Evolutionary conservation across 2,113 vertebrate species (phyloP), one percentile per base, ranked within the genome.

Genomic region (Nicator chloris): DNA sequence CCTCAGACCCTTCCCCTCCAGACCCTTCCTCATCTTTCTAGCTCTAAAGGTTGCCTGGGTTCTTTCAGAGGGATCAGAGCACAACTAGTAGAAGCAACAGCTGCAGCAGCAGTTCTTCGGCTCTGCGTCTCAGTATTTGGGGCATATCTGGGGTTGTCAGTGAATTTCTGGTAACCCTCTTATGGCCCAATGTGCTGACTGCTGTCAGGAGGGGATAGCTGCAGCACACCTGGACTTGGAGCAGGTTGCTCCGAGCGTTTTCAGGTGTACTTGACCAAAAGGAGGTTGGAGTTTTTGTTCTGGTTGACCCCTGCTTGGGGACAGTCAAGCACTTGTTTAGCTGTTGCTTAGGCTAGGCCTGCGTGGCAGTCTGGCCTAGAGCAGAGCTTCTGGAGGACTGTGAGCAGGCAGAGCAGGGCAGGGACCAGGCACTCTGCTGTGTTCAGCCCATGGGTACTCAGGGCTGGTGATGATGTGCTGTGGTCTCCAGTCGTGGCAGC

Each of bases 341-440:
- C 59, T 56, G 1, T 49, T 83, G 27, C 51, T 76, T 59, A 39
- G 53, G 64, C 8, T 26, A 54, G 86, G 14, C 20, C 47, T 53
- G 0, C 47, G 2, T 35, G 28, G 7, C 33, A 45, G 39, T 40
- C 35, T 31, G 27, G 33, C 39, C 26, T 50, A 5, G 12, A 15
- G 21, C 21, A 33, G 33, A 51, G 17, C 37, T 60, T 49, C 22
- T 2, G 2, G 60, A n/a, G 44, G 23, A 2, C 49, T 60, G 53
- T 6, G 3, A 31, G 10, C 42, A 31, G 77, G 20, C 12, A 10
- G 4, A 39, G 57, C 42, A 10, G 53, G 12, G 26, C 50, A 24
- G 35, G 24, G 22, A n/a, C 28, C 0, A 0, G 2, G 20, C 26
- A 3, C 9, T 30, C 35, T 44, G 7, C 42, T 59, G 28, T 4